Evolutionary conservation across 2,888 invertebrate species (phyloP), one percentile per base, ranked within the genome.

Genomic region (Salticus scenicus): DNA sequence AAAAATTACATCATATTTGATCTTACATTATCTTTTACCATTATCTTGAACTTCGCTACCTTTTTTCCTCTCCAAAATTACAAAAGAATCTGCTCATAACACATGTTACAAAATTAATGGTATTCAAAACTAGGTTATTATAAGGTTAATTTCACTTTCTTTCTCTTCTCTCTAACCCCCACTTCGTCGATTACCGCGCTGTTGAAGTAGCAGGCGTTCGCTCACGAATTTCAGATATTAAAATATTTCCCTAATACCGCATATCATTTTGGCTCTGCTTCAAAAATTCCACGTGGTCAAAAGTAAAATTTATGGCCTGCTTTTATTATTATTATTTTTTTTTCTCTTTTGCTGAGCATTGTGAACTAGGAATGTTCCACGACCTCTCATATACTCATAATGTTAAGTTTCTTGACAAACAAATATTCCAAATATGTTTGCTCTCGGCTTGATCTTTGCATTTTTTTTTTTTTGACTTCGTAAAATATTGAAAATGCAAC

Each of bases 381-480:
- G 42, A 47, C 42, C 42, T 47, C 42, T 2, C 42, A 17, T 14
- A 14, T 47, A 47, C 42, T 47, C 42, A 47, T 47, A 47, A 47
- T 47, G 42, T 47, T 47, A 47, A 47, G 42, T 47, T 47, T 47
- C 42, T 47, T 47, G 42, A 47, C 42, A 47, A 47, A 47, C 42
- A 47, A 47, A 47, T 47, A 47, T 47, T 7, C 42, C 42, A 47
- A 14, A 7, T 47, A 47, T 47, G 42, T 17, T 17, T 37, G 4
- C 37, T n/a, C 37, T 37, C 10, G 37, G 7, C 37, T 37, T 37
- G 4, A 4, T 17, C 42, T 4, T 4, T 2, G 2, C 42, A 7
- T 2, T 14, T 47, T 17, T 47, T 17, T 14, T 17, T 47, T 47
- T 17, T 10, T 10, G 42, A 14, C 10, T 7, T 2, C 1, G 42